Evolutionary conservation across 2,888 invertebrate species (phyloP).

Genomic region (Leucophenga maculata): DNA sequence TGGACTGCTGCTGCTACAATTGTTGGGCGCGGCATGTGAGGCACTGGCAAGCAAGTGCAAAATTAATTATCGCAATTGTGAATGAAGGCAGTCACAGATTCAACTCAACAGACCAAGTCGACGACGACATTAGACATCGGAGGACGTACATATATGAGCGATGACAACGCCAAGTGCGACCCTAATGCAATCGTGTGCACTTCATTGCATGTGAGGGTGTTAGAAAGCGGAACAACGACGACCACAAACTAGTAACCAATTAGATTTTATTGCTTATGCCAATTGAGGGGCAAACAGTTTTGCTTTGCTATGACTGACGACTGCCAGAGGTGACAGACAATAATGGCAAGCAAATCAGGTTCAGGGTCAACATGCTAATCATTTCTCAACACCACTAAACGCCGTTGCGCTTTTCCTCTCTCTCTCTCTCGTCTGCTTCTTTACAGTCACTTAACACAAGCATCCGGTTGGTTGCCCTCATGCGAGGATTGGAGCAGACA

Average conservation of each 20-base stretch:
- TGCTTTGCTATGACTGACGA: neutral
- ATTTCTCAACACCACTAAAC: no score
- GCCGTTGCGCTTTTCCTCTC: no score
- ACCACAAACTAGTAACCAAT: conserved; percentile 17
- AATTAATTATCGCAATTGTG: conserved; percentile 65
- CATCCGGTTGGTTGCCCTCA: conserved; percentile 91
- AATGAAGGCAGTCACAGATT: conserved; percentile 65
- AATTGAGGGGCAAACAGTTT: neutral
- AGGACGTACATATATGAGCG: neutral
- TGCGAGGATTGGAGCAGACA: conserved; percentile 83
- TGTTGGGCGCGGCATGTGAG: no score
- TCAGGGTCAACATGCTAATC: no score
- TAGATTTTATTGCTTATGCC: conserved; percentile 23
- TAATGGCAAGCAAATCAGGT: no score
- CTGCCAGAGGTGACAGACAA: neutral
- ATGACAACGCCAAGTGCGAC: conserved; percentile 5
- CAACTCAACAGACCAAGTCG: conserved; percentile 54
- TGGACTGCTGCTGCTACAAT: no score
- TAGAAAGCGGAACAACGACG: neutral
- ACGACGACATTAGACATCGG: neutral
- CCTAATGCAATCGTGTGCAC: conserved; percentile 33
- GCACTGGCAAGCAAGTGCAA: conserved; percentile 53
- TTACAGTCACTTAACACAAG: conserved; percentile 86
- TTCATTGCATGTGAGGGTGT: conserved; percentile 29
- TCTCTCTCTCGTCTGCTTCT: neutral